Evolutionary conservation across 2,113 vertebrate genomes (phyloP).

Genomic region (Podarcis cretensis): DNA sequence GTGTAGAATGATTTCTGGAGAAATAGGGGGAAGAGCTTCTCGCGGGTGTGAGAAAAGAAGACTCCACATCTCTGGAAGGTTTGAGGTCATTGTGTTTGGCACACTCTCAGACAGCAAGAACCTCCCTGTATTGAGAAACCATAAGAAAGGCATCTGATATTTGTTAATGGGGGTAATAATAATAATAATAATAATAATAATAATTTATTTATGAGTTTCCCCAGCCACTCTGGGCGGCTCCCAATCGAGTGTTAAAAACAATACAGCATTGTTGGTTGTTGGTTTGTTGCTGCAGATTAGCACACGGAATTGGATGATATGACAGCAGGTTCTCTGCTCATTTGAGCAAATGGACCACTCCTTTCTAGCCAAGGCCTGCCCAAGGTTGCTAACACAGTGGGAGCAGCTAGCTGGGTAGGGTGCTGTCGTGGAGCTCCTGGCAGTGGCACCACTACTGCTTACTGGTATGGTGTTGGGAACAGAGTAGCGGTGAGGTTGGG

Average conservation of each 20-base stretch:
- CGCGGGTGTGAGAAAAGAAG: neutral
- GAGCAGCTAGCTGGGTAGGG: too few species aligned
- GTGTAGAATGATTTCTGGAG: constrained; percentile 29
- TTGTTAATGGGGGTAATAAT: neutral
- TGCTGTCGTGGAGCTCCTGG: too few species aligned
- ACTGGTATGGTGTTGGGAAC: too few species aligned
- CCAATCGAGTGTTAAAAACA: too few species aligned
- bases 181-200: too few species aligned
- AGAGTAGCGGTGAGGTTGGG: too few species aligned
- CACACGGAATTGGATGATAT: constrained; percentile 46
- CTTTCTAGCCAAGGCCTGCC: constrained; percentile 11
- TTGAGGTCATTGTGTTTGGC: constrained; percentile 33
- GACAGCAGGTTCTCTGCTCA: constrained; percentile 38
- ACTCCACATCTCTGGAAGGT: constrained; percentile 3
- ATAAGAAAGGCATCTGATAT: constrained; percentile 38
- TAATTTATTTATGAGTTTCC: too few species aligned
- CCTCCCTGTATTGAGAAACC: constrained; percentile 31
- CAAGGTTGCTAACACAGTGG: neutral
- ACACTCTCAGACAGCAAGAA: constrained; percentile 42
- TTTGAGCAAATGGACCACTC: constrained; percentile 48
- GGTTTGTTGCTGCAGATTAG: constrained; percentile 26
- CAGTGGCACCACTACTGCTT: too few species aligned
- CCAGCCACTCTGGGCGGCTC: too few species aligned
- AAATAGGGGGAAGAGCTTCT: neutral
- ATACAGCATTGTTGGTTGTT: neutral